Base-by-base conservation (phyloP, 1,140 invertebrate species). In the Sminthurides bifidus region DNA sequence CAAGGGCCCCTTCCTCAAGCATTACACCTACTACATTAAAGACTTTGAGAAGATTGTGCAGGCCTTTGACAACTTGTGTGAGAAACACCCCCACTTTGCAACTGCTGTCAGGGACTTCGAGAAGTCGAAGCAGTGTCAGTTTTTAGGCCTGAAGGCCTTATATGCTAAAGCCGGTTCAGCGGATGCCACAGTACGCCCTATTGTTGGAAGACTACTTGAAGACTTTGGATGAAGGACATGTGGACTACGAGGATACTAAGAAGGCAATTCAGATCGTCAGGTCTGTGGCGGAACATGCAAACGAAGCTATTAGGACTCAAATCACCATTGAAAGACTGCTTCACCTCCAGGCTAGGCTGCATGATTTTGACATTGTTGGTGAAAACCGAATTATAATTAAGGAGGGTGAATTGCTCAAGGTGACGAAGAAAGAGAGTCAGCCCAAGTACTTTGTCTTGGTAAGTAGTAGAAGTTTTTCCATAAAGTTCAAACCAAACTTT, bases 131-230 rank as follows among this genome's bases (percentile, higher is more conserved):
- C 67, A 75, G 30, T 85, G 83, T 67, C 74, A 75, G 40, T 80
- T 78, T 65, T 69, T 86, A 19, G 73, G 77, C 1, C 56, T 86
- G 14, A 77, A 78, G n/a, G 35, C 81, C 84, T 71, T 83, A 81
- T 61, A 83, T 86, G 81, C 69, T 85, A 26, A 84, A 84, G 70
- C 83, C 84, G 1, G 79, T 86, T 56, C 83, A 86, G 66, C 72
- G 83, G 66, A 77, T 85, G 58, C 82, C 82, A 12, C 73, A 75
- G 58, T 43, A 54, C 37, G 3, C 53, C 4, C 40, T 58, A 30
- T 38, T 85, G 0, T 68, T 86, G 5, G 77, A 82, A 69, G 76
- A 80, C 65, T 84, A 85, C 66, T 68, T 81, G 23, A 77, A 76
- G 63, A 73, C 79, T 64, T 73, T 84, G 21, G 67, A 74, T 53